A percentile compares a stretch with the other conserved stretches of the same genome.
Evolutionary conservation across 2,113 vertebrate genomes (phyloP).

Genomic region (Pedetes capensis): DNA sequence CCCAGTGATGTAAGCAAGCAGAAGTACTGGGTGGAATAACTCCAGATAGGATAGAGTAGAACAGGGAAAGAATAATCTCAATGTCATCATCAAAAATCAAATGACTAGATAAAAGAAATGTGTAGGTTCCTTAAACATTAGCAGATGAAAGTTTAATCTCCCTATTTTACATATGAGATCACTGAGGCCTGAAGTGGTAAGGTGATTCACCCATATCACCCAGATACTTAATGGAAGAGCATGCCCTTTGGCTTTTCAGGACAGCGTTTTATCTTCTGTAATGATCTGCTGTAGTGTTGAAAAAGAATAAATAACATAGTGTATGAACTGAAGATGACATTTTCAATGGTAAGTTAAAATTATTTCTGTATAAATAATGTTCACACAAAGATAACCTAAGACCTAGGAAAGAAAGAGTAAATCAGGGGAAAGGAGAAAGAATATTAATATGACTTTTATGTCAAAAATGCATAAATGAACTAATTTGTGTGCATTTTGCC

Average conservation of each 20-base stretch:
- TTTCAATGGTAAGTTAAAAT: not conserved
- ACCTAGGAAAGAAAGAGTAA: not conserved
- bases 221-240: not conserved
- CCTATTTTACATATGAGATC: not conserved
- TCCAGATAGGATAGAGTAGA: not conserved
- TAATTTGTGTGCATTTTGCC: slow-evolving; percentile 54
- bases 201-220: not conserved
- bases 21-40: not conserved
- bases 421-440: not conserved
- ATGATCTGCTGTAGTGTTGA: not conserved
- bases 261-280: not conserved
- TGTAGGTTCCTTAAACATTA: not conserved
- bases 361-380: not conserved
- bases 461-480: slow-evolving; percentile 10
- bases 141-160: not conserved
- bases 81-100: not conserved
- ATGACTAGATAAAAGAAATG: not conserved
- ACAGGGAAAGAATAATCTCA: not conserved
- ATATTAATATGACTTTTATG: slow-evolving; percentile 12
- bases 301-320: not conserved
- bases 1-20: not conserved
- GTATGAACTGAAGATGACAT: not conserved
- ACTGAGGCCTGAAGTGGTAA: not conserved
- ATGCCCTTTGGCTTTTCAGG: not conserved
- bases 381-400: not conserved